These are phyloP conservation scores for Heliconius nattereri DNA, from an alignment of 1,140 invertebrate species.

Conservation along the genomic window DNA sequence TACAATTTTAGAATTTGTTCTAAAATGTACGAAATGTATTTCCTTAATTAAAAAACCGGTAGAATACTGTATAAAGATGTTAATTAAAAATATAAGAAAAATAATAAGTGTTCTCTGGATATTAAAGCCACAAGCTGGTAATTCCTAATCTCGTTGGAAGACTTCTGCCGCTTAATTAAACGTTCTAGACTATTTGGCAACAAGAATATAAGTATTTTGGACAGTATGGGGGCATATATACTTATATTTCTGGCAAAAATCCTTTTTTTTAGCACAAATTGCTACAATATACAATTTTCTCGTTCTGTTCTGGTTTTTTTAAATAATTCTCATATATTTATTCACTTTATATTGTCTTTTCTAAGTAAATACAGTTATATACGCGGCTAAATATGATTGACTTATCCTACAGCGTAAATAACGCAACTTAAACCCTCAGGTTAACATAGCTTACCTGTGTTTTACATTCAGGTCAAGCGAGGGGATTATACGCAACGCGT, in stretches of 20 bases:
- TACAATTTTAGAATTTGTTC: neutral
- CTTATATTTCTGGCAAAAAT: neutral
- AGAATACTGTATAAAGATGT: neutral
- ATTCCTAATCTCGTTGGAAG: constrained; percentile 32
- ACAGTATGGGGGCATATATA: neutral
- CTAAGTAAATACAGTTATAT: neutral
- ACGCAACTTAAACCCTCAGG: constrained; percentile 13
- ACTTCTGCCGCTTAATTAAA: constrained; percentile 35
- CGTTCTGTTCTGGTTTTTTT: no score
- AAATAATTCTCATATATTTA: neutral
- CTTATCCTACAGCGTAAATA: neutral
- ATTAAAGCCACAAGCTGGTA: constrained; percentile 28
- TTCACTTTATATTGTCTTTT: neutral
- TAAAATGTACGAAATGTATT: neutral
- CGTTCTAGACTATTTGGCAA: constrained; percentile 17
- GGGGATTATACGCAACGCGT: constrained; percentile 31
- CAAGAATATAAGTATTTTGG: neutral
- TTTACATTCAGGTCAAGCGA: constrained; percentile 33
- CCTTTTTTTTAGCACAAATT: neutral
- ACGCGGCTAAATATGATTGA: neutral
- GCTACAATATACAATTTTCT: neutral
- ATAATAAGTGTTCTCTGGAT: constrained; percentile 5
- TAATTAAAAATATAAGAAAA: constrained; percentile 1
- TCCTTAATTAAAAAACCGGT: neutral
- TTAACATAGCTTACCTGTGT: constrained; percentile 30